Base-by-base conservation (phyloP, 64 coral and sea anemone genomes). In the Dendronephthya gigantea region DNA sequence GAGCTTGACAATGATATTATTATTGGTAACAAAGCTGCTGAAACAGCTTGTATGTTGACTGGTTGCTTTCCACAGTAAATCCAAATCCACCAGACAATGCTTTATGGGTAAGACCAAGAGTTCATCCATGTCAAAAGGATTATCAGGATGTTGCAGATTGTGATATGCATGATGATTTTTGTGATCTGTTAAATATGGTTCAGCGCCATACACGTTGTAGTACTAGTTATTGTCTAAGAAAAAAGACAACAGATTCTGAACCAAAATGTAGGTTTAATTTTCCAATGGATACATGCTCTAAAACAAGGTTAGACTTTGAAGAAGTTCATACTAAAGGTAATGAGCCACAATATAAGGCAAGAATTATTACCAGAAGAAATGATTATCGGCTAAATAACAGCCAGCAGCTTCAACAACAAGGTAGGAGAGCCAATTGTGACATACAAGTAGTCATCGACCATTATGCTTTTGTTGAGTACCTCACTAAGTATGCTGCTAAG, bases 11-110 rank as follows among this genome's bases (percentile, higher is more conserved):
- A 68, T 52, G 51, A 86, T 69, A 86, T 40, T 70, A 68, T 39
- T 62, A 15, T 15, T 86, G 84, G 84, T 5, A 56, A 86, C 14
- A 51, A 56, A 32, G 84, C 84, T 86, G 56, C 84, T 0, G 66
- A 86, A 1, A 69, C 84, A 65, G 84, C 58, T 13, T 86, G 84
- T 68, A 86, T 86, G 84, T 86, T 86, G 58, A 86, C 56, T 86
- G 55, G 84, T 86, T 69, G 66, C 32, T 86, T 37, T 86, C 84
- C 40, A 86, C 51, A 11, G 35, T 86, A 2, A 70, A 86, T 52
- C 84, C 55, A 39, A 86, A 68, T 35, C 49, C 50, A 34, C 56
- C 84, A 86, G 35, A 86, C n/a, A 35, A 86, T 58, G 51, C 7
- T 39, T 34, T 86, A 52, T 86, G 84, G 84, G 35, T 86, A 68